Percentiles rank a stretch among this genome's conserved stretches.
Conservation (phyloP, 2,113 vertebrate genomes). For the Ceyx cyanopectus region DNA sequence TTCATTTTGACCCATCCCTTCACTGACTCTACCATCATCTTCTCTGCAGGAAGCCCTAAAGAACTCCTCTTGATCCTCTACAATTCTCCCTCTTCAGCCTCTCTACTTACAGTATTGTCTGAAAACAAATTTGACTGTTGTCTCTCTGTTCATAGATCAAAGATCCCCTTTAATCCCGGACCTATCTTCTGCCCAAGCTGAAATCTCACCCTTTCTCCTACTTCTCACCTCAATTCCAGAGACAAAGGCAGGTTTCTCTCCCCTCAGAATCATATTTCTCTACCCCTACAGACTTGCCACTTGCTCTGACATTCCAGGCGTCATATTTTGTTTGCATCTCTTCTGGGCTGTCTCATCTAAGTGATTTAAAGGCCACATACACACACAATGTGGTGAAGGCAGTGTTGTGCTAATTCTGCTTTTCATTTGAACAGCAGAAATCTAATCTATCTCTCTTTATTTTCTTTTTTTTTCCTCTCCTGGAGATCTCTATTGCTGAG, state of each 20-base stretch:
- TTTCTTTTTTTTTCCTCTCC: not conserved
- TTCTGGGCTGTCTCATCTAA: not conserved
- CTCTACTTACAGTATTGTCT: not conserved
- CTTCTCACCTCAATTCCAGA: not conserved
- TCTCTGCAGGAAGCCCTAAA: not conserved
- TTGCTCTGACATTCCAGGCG: not conserved
- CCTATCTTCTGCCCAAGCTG: not conserved
- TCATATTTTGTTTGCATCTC: not conserved
- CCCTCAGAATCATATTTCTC: not conserved
- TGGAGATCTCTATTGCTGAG: not conserved
- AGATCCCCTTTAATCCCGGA: not conserved
- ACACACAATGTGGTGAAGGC: not conserved
- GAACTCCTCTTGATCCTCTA: not conserved
- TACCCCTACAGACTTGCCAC: not conserved
- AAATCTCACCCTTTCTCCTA: not conserved
- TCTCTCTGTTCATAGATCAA: not conserved
- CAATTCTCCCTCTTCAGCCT: not conserved
- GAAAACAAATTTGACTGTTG: not conserved
- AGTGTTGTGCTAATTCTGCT: not conserved
- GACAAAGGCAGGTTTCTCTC: not conserved
- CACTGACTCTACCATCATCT: not conserved
- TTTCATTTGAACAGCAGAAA: not conserved
- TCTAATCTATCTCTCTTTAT: not conserved
- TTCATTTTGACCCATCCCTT: not conserved
- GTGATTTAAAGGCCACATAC: not conserved